A percentile compares a stretch with the other conserved stretches of the same genome.
Evolutionary conservation across 2,113 vertebrate species (phyloP).

Genomic region (Ammospiza caudacuta): DNA sequence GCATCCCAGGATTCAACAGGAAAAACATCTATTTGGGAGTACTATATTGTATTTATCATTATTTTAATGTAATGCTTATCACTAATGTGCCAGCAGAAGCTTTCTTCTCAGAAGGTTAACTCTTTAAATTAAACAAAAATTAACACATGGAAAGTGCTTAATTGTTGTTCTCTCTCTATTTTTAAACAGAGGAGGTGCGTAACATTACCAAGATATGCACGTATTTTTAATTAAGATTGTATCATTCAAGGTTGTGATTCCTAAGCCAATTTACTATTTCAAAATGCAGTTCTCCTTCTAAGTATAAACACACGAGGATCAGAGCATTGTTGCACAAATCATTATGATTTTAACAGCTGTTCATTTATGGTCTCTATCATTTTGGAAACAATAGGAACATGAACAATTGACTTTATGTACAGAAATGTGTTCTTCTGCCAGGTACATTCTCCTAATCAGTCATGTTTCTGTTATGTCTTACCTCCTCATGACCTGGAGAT

Average conservation of each 20-base stretch:
- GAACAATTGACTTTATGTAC: conserved; percentile 41
- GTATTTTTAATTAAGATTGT: conserved; percentile 63
- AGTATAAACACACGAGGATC: conserved; percentile 36
- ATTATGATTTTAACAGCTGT: conserved; percentile 57
- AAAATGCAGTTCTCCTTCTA: conserved; percentile 27
- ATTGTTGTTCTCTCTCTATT: conserved; percentile 42
- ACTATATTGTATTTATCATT: conserved; percentile 27
- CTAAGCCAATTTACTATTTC: conserved; percentile 35
- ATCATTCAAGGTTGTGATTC: conserved; percentile 32
- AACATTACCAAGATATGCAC: conserved; percentile 17
- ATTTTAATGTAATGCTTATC: conserved; percentile 40
- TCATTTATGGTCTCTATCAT: conserved; percentile 20
- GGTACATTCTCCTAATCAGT: not conserved
- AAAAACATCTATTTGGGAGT: conserved; percentile 40
- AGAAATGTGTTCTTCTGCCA: conserved; percentile 27
- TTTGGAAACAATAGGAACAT: conserved; percentile 40
- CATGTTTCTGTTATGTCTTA: not conserved
- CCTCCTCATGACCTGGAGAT: not conserved
- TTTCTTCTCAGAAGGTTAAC: conserved; percentile 62
- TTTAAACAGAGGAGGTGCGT: conserved; percentile 25
- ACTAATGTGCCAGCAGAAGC: conserved; percentile 49
- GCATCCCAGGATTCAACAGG: not conserved
- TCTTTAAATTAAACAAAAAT: conserved; percentile 56
- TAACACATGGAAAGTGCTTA: conserved; percentile 25
- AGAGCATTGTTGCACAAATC: conserved; percentile 49